phyloP scores from a whole-genome alignment of 2,888 invertebrate species.

The Morpho deidamia region DNA sequence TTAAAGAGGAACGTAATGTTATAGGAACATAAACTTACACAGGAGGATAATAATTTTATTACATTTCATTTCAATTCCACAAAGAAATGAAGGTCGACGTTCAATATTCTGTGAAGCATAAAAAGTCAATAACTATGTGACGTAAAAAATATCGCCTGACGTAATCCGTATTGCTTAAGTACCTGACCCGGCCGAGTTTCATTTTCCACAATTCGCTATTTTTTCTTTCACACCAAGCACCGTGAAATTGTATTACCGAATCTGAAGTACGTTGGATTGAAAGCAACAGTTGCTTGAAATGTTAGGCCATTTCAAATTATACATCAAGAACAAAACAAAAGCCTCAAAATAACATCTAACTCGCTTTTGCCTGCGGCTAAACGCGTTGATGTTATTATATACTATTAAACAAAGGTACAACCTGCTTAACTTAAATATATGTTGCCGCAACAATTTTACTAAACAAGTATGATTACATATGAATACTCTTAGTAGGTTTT shows the following conservation, averaged over 20 bases:
- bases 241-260: constrained; percentile 61
- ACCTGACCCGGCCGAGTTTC: constrained; percentile 44
- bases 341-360: not conserved
- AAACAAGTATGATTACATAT: no score
- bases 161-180: constrained; percentile 30
- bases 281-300: constrained; percentile 44
- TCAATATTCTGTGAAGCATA: constrained; percentile 11
- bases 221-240: constrained; percentile 54
- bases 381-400: not conserved
- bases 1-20: no score
- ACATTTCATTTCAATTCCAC: constrained; percentile 3
- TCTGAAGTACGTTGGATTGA: constrained; percentile 56
- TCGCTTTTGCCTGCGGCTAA: not conserved
- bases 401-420: no score
- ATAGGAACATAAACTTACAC: no score
- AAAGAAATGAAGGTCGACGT: constrained; percentile 5
- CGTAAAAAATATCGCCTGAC: constrained; percentile 21
- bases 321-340: not conserved
- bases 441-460: no score
- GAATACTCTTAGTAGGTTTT: no score
- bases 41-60: not conserved
- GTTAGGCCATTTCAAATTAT: constrained; percentile 6
- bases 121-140: constrained; percentile 17
- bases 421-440: no score
- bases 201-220: constrained; percentile 47